A percentile compares a stretch with the other conserved stretches of the same genome.
phyloP scores from a whole-genome alignment of 2,113 vertebrate species.

The Indicator indicator region DNA sequence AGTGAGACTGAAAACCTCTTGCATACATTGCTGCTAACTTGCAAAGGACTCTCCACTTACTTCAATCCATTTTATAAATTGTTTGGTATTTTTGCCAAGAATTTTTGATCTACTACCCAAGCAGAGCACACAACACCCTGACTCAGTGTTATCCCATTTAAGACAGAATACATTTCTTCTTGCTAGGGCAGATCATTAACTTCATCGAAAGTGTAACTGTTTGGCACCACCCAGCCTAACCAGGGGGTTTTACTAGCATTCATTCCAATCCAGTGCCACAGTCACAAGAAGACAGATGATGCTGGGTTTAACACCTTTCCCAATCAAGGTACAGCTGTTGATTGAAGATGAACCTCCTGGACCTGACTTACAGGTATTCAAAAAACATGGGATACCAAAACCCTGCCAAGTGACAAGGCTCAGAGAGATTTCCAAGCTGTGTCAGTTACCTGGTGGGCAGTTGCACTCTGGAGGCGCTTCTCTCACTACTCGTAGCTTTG shows the following conservation, averaged over 20 bases:
- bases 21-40: not conserved
- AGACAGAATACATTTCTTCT: not conserved
- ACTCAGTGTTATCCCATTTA: not conserved
- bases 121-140: not conserved
- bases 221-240: not conserved
- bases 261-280: not conserved
- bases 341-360: not conserved
- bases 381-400: not conserved
- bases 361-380: not conserved
- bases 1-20: not conserved
- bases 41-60: not conserved
- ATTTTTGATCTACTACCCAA: not conserved
- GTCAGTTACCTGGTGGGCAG: constrained; percentile 93
- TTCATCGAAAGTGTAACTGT: not conserved
- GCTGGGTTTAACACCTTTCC: constrained; percentile 14
- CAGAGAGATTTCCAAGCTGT: not conserved
- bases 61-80: not conserved
- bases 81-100: not conserved
- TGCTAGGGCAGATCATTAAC: not conserved
- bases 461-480: constrained; percentile 88
- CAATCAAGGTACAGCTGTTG: not conserved
- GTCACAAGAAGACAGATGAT: not conserved
- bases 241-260: not conserved
- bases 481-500: constrained; percentile 89
- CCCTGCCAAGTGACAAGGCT: not conserved